Evolutionary conservation across 2,888 invertebrate species (phyloP), one percentile per base, ranked within the genome.

Genomic region (Drosophila multiciliata): DNA sequence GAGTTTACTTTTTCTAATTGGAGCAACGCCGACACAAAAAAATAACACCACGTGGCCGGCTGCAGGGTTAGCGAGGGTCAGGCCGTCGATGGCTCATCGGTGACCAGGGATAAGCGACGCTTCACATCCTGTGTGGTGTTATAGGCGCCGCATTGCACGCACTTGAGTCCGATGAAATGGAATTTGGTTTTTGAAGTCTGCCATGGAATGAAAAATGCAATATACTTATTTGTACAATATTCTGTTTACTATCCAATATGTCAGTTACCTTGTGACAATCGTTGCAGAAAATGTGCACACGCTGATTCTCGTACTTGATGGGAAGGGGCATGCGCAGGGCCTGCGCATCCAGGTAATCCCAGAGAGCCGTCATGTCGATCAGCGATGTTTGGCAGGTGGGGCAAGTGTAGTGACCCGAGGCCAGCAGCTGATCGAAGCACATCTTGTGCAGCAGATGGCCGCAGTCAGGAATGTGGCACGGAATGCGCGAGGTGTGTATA

Each of bases 341-440:
- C 92, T 98, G 97, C 0, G 95, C 95, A 91, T 98, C 98, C 82
- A 98, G 93, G 90, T 96, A 96, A 80, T 95, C 95, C 92, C 92
- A 92, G 48, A 97, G 92, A 94, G 97, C 94, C 20, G 96, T 94
- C 98, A 98, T 98, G 88, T 98, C 96, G 82, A 97, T 95, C 93
- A 98, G 95, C 73, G 97, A 97, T 48, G 96, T 96, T 93, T 97
- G 97, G 93, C 98, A 98, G 15, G 96, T 96, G 45, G 98, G 98
- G 91, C 98, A 98, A 33, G 97, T 96, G 91, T 97, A 98, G 93
- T 97, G 97, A 0, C 98, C 98, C 0, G 96, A 95, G 38, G 91
- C 91, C 29, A 93, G 87, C 67, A 97, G 93, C 91, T 97, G 96
- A 91, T 97, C 96, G 92, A 97, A 97, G 93, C 97, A 97, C 42